Evolutionary conservation across 2,113 vertebrate species (phyloP).

Genomic region (Macquaria ambigua): DNA sequence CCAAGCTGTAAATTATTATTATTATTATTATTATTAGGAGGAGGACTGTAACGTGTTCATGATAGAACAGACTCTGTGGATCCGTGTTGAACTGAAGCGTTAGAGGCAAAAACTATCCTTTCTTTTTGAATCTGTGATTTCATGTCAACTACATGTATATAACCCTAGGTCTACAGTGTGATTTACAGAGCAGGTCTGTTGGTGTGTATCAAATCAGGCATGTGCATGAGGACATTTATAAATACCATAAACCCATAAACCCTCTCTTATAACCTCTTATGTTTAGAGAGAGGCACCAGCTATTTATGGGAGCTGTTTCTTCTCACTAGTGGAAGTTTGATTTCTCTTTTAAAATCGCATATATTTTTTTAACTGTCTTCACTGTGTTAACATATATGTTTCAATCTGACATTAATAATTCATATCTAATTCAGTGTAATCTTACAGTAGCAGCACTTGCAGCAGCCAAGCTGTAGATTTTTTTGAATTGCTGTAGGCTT

Average conservation of each 20-base stretch:
- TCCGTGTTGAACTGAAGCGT: constrained; percentile 14
- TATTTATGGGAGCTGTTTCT: constrained; percentile 43
- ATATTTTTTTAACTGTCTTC: neutral
- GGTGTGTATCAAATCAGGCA: constrained; percentile 33
- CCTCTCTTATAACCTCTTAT: constrained; percentile 17
- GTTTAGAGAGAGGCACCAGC: constrained; percentile 14
- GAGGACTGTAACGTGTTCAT: constrained; percentile 49
- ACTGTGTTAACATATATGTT: constrained; percentile 7
- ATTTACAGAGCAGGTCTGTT: constrained; percentile 41
- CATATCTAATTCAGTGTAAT: neutral
- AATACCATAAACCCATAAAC: constrained; percentile 33
- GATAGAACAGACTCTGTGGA: constrained; percentile 27
- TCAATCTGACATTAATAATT: constrained; percentile 26
- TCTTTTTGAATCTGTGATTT: neutral
- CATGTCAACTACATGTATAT: neutral
- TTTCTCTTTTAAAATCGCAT: constrained; percentile 10
- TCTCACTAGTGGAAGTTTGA: constrained; percentile 20
- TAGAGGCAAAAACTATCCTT: neutral
- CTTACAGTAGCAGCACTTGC: neutral
- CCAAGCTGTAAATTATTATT: constrained; percentile 62
- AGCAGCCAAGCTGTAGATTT: neutral
- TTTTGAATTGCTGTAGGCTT: constrained; percentile 6
- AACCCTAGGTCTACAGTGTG: neutral
- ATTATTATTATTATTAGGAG: constrained; percentile 1
- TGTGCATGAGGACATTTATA: constrained; percentile 39